phyloP scores from a whole-genome alignment of 2,797 vertebrate species.

The Chelon auratus region DNA sequence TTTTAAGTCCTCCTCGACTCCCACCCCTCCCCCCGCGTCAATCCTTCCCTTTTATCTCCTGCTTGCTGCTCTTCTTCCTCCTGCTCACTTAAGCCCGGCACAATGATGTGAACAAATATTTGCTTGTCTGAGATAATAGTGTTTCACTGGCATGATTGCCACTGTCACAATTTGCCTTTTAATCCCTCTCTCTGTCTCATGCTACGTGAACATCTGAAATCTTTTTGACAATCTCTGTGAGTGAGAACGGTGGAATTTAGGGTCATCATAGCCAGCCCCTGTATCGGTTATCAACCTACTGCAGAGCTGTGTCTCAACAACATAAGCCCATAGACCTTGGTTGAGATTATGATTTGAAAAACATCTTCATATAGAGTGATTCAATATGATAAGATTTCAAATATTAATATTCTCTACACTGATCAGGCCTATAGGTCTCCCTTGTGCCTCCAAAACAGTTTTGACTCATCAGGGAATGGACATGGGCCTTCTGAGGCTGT shows the following conservation, averaged over 20 bases:
- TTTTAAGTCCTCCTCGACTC: background rate
- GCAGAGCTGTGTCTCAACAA: background rate
- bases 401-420: background rate
- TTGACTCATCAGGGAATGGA: no score
- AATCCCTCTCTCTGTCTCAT: constrained; percentile 18
- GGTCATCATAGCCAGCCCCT: background rate
- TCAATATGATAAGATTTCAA: background rate
- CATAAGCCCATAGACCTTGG: background rate
- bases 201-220: background rate
- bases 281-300: background rate
- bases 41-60: background rate
- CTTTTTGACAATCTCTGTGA: constrained; percentile 6
- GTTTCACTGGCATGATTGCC: constrained; percentile 47
- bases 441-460: no score
- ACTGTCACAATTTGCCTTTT: constrained; percentile 43
- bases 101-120: constrained; percentile 55
- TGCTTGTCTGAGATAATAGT: constrained; percentile 34
- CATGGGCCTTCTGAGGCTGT: no score
- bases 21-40: constrained; percentile 7
- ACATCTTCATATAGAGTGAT: background rate
- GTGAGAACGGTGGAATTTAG: constrained; percentile 10
- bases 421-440: background rate
- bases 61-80: background rate
- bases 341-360: background rate
- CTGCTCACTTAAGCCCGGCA: constrained; percentile 18